These are phyloP conservation scores for Thysanoteuthis rhombus DNA, from an alignment of 2,888 invertebrate genomes.

Conservation along the genomic window DNA sequence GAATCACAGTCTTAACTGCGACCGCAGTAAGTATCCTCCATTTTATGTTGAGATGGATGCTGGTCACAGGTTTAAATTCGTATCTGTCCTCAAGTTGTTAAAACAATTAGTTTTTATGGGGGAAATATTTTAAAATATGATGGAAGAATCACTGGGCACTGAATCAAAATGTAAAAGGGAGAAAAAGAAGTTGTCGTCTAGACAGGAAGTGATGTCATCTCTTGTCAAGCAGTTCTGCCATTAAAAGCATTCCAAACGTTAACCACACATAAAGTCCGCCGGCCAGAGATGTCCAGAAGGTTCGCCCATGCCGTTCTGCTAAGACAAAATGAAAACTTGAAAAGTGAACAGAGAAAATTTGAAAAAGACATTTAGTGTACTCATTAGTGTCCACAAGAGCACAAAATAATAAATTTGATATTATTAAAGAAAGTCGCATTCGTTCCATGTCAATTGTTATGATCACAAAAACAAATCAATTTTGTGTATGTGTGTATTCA, in stretches of 20 bases:
- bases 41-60: background rate
- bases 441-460: too few relatives aligned
- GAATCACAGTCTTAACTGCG: background rate
- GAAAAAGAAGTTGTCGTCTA: background rate
- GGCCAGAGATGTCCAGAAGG: conserved; percentile 44
- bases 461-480: too few relatives aligned
- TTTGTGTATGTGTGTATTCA: too few relatives aligned
- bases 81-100: background rate
- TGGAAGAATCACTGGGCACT: background rate
- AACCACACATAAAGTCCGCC: conserved; percentile 48
- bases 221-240: conserved; percentile 44
- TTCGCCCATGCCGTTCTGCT: background rate
- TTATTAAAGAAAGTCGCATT: too few relatives aligned
- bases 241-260: conserved; percentile 49
- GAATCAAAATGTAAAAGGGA: background rate
- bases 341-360: background rate
- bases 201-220: conserved; percentile 40
- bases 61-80: background rate
- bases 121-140: background rate
- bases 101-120: background rate
- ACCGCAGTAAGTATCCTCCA: background rate
- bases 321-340: background rate
- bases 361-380: too few relatives aligned
- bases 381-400: too few relatives aligned
- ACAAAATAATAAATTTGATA: too few relatives aligned